Percentiles rank a stretch among this genome's conserved stretches.
These are phyloP conservation scores for Listronotus oregonensis DNA, from an alignment of 1,140 invertebrate genomes.

Conservation along the genomic window DNA sequence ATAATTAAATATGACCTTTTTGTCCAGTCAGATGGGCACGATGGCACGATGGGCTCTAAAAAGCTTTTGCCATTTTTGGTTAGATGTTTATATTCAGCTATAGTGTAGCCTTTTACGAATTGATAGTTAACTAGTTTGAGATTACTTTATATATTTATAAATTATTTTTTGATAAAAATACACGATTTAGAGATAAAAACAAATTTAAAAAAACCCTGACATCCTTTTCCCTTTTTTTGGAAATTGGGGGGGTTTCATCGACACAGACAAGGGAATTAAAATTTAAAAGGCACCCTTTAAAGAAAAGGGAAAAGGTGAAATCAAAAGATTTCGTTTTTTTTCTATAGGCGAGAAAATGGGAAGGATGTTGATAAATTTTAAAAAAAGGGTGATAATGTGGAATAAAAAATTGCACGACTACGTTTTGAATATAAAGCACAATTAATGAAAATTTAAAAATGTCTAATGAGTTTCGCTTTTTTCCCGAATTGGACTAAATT, in stretches of 20 bases:
- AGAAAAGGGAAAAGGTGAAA: slow-evolving; percentile 5
- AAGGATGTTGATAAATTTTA: slow-evolving; percentile 19
- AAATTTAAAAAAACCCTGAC: slow-evolving; percentile 14
- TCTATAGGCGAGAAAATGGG: slow-evolving; percentile 6
- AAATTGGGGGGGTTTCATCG: slow-evolving; percentile 16
- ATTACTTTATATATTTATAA: too few relatives aligned
- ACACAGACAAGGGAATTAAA: background rate
- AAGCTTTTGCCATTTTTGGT: too few relatives aligned
- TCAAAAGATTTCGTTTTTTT: slow-evolving; percentile 17
- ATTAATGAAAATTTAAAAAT: slow-evolving; percentile 27
- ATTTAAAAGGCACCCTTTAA: background rate
- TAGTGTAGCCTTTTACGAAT: too few relatives aligned
- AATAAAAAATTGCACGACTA: slow-evolving; percentile 14
- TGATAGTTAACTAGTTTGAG: too few relatives aligned
- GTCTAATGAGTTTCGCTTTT: slow-evolving; percentile 6
- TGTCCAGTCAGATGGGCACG: too few relatives aligned
- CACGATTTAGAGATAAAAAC: background rate
- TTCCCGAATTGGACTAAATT: slow-evolving; percentile 8
- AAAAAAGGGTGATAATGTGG: slow-evolving; percentile 26
- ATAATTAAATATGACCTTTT: too few relatives aligned
- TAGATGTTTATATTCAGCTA: too few relatives aligned
- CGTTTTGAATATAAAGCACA: slow-evolving; percentile 21
- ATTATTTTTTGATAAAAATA: too few relatives aligned
- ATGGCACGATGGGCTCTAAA: too few relatives aligned
- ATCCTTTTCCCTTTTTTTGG: slow-evolving; percentile 3